Percentiles rank a stretch among this genome's conserved stretches.
Evolutionary conservation across 1,140 invertebrate genomes (phyloP).

Genomic region (Euwallacea fornicatus): DNA sequence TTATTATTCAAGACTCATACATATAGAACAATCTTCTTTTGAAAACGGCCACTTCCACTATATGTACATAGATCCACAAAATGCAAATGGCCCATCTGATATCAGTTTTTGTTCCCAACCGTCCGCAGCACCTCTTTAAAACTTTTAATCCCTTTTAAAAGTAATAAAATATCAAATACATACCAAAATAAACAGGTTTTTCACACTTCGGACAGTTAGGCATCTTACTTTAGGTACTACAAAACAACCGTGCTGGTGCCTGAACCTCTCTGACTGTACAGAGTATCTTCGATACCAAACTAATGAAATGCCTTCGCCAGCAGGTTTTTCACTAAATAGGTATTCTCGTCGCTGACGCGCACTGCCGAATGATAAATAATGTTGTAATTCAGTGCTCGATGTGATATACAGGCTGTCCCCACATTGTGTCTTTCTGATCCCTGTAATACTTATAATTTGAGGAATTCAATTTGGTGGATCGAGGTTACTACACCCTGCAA

Average conservation of each 20-base stretch:
- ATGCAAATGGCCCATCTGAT: not conserved
- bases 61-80: not conserved
- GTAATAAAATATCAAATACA: conserved; percentile 10
- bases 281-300: conserved; percentile 2
- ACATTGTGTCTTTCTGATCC: too few relatives aligned
- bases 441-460: too few relatives aligned
- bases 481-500: too few relatives aligned
- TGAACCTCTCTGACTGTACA: not conserved
- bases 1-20: too few relatives aligned
- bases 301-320: conserved; percentile 2
- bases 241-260: not conserved
- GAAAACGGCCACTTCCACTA: too few relatives aligned
- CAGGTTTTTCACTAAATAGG: conserved; percentile 6
- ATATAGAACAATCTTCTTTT: too few relatives aligned
- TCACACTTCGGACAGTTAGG: conserved; percentile 44
- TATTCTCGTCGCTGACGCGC: not conserved
- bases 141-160: not conserved
- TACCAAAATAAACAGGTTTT: conserved; percentile 46
- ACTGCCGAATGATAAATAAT: conserved; percentile 15
- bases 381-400: too few relatives aligned
- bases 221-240: conserved; percentile 19
- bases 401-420: conserved; percentile 4
- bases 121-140: not conserved
- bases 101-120: not conserved
- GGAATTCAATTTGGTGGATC: too few relatives aligned